Conservation (phyloP, 2,113 vertebrate genomes). For the Rhinopomastus cyanomelas region DNA sequence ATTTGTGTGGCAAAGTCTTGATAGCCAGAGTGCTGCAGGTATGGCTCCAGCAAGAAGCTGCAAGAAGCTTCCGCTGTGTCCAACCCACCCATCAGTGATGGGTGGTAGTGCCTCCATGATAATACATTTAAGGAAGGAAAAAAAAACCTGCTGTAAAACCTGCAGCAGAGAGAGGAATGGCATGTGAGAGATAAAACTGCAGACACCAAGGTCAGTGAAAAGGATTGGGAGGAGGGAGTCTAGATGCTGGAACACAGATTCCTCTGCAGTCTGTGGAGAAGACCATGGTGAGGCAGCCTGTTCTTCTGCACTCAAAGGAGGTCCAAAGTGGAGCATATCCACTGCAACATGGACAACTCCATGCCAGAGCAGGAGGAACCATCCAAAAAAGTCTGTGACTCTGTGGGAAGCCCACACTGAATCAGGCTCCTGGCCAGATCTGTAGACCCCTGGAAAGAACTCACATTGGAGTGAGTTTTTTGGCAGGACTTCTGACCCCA, state of each 20-base stretch:
- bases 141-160: not conserved
- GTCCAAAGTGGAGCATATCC: not conserved
- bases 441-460: not conserved
- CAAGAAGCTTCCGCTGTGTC: not conserved
- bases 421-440: not conserved
- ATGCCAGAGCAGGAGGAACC: not conserved
- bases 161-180: not conserved
- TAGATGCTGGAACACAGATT: rapidly evolving
- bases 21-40: not conserved
- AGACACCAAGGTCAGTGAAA: not conserved
- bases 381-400: not conserved
- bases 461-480: too few species aligned
- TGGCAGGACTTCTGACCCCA: not conserved
- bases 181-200: not conserved
- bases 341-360: not conserved
- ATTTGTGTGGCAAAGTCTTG: not conserved
- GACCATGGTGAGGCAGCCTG: not conserved
- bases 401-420: not conserved
- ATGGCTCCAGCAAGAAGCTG: not conserved
- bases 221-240: not conserved
- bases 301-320: not conserved
- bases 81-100: too few species aligned
- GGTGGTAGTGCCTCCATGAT: not conserved
- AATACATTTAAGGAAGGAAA: not conserved
- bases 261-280: not conserved